Evolutionary conservation across 2,797 vertebrate species (phyloP).

Genomic region (Neomorphus geoffroyi): DNA sequence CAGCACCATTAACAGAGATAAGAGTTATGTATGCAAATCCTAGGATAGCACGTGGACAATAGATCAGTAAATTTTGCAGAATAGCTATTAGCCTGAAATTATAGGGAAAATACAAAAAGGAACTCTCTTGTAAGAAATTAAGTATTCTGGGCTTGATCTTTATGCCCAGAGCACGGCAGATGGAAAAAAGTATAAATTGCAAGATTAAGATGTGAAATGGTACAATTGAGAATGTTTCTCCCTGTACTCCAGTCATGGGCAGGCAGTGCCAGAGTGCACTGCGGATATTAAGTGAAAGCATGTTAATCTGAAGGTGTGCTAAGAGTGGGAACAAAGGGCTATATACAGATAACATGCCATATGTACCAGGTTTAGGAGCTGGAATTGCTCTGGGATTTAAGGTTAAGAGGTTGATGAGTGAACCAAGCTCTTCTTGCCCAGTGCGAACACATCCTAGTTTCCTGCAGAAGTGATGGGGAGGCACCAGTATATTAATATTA

Average conservation of each 20-base stretch:
- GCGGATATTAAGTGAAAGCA: background rate
- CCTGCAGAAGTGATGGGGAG: background rate
- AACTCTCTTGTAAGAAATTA: background rate
- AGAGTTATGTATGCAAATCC: conserved; percentile 49
- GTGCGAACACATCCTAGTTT: background rate
- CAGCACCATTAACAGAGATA: conserved; percentile 1
- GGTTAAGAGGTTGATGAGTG: background rate
- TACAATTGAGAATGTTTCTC: background rate
- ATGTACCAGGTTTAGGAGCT: background rate
- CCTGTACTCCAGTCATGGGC: background rate
- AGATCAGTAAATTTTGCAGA: background rate
- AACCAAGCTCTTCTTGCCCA: background rate
- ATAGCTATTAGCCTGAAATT: conserved; percentile 26
- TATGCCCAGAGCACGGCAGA: background rate
- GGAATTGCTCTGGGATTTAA: background rate
- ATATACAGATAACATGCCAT: background rate
- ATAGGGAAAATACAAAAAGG: background rate
- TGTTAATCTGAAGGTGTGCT: background rate
- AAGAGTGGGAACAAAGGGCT: background rate
- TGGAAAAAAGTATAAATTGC: background rate
- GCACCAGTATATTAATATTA: background rate
- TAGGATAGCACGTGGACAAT: background rate
- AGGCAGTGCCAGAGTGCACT: background rate
- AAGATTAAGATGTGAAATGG: conserved; percentile 5
- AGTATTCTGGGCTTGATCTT: background rate